phyloP scores from a whole-genome alignment of 1,140 invertebrate genomes.

The Eumeta japonica region DNA sequence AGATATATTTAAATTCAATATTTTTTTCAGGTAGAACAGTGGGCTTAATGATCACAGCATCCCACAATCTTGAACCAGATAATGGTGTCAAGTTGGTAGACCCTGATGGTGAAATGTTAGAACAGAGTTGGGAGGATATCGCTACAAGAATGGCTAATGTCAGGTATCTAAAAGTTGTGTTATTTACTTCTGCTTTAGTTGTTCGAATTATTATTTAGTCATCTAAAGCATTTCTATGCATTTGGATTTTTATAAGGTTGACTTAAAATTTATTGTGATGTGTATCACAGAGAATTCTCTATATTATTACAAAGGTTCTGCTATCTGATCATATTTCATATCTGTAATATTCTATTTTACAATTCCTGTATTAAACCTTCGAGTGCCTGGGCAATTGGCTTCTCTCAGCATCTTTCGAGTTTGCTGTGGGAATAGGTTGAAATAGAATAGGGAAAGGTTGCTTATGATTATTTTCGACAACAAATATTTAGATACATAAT shows the following conservation, averaged over 20 bases:
- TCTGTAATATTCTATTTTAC: too few species aligned
- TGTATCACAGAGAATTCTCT: too few species aligned
- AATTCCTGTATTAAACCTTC: too few species aligned
- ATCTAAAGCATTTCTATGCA: background rate
- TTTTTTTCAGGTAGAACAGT: conserved; percentile 62
- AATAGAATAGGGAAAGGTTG: too few species aligned
- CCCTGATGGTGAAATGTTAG: conserved; percentile 94
- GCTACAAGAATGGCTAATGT: conserved; percentile 85
- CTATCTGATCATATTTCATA: too few species aligned
- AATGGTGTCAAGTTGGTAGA: conserved; percentile 98
- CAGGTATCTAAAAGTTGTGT: conserved; percentile 38
- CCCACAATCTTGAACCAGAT: conserved; percentile 94
- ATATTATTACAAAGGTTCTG: too few species aligned
- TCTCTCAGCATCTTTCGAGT: too few species aligned
- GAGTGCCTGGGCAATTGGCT: too few species aligned
- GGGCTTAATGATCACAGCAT: conserved; percentile 98
- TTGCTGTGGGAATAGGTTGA: too few species aligned
- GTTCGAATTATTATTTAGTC: background rate
- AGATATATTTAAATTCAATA: background rate
- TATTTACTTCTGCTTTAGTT: background rate
- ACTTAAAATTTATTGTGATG: too few species aligned
- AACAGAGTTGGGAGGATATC: conserved; percentile 84
- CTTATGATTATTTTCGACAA: too few species aligned
- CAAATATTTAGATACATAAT: too few species aligned
- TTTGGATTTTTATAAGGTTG: background rate